Evolutionary conservation across 2,888 invertebrate species (phyloP).

Genomic region (Oscheius sp.): DNA sequence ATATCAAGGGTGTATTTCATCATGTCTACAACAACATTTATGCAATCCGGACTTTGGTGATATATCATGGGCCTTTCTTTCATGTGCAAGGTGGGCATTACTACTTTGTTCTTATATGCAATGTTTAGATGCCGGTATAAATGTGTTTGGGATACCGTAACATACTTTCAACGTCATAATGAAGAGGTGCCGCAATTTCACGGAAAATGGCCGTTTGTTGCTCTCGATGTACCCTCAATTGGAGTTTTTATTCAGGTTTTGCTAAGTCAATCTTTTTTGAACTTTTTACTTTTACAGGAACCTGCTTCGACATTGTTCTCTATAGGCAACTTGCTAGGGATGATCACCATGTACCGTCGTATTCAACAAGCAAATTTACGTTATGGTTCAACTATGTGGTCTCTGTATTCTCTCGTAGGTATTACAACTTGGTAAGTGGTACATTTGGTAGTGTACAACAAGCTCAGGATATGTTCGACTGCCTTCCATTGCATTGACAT

Average conservation of each 20-base stretch:
- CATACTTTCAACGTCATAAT: conserved; percentile 44
- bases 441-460: background rate
- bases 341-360: conserved; percentile 45
- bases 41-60: conserved; percentile 11
- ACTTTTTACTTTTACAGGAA: conserved; percentile 47
- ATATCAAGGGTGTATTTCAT: conserved; percentile 2
- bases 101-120: background rate
- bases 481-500: conserved; percentile 65
- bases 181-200: conserved; percentile 62
- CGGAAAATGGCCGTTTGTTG: conserved; percentile 69
- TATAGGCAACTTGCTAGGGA: conserved; percentile 55
- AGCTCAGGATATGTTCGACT: conserved; percentile 59
- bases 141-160: conserved; percentile 65
- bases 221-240: conserved; percentile 46
- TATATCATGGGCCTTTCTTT: background rate
- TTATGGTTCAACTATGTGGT: conserved; percentile 49
- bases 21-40: background rate
- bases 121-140: conserved; percentile 59
- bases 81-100: background rate
- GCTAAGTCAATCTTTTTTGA: background rate
- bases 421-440: conserved; percentile 49
- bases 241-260: conserved; percentile 32
- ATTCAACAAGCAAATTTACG: conserved; percentile 36
- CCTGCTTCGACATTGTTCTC: conserved; percentile 67
- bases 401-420: conserved; percentile 55